These are phyloP conservation scores for Azemiops feae DNA, from an alignment of 2,113 vertebrate genomes.

Conservation along the genomic window DNA sequence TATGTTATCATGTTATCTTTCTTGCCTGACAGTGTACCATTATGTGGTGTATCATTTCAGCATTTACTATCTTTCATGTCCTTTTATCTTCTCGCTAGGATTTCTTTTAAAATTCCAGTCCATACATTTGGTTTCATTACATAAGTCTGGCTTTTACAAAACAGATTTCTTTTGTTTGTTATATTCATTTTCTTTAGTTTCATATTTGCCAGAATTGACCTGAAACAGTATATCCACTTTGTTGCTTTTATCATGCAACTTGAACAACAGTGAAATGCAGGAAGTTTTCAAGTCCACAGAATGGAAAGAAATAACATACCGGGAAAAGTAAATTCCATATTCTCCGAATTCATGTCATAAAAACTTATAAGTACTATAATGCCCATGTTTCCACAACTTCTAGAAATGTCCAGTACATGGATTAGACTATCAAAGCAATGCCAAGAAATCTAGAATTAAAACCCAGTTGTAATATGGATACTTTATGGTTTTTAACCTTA, in stretches of 20 bases:
- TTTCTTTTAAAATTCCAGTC: slow-evolving; percentile 78
- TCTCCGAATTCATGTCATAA: background rate
- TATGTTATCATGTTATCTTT: slow-evolving; percentile 95
- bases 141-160: slow-evolving; percentile 70
- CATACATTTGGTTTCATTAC: slow-evolving; percentile 74
- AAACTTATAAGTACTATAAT: background rate
- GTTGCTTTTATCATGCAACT: slow-evolving; percentile 76
- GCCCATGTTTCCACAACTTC: background rate
- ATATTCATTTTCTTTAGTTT: slow-evolving; percentile 73
- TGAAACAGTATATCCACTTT: slow-evolving; percentile 70
- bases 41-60: slow-evolving; percentile 87
- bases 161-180: slow-evolving; percentile 40
- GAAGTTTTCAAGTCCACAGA: slow-evolving; percentile 60
- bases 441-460: background rate
- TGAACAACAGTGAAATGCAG: slow-evolving; percentile 65
- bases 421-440: background rate
- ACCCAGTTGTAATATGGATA: background rate
- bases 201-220: slow-evolving; percentile 70
- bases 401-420: background rate
- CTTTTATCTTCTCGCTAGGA: slow-evolving; percentile 77
- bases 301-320: slow-evolving; percentile 36
- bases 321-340: slow-evolving; percentile 57
- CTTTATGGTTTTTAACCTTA: background rate
- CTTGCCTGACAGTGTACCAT: slow-evolving; percentile 89
- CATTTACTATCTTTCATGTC: slow-evolving; percentile 86